Evolutionary conservation across 2,797 vertebrate species (phyloP), one percentile per base, ranked within the genome.

Genomic region (Sebastes goodei): DNA sequence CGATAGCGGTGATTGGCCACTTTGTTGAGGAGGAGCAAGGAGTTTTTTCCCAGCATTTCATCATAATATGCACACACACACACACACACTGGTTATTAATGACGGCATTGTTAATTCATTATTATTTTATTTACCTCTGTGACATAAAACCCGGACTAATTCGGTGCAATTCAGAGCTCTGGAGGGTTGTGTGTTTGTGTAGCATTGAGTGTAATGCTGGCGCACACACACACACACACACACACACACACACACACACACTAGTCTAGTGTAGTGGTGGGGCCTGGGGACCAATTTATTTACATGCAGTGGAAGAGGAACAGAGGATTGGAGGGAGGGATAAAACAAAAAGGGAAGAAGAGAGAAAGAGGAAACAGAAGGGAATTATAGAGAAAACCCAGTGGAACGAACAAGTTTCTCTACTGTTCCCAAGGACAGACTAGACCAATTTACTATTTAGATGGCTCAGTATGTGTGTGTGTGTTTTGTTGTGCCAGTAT

Each of bases 251-350:
- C 38, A 38, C 83, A 84, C 62, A 80, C 81, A 71, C 81, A 83
- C 70, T 46, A 46, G 42, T 46, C 14, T 46, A 64, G 62, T 71
- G 69, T 86, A 83, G 74, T 86, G 46, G 46, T 73, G 72, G 90
- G 83, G 84, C 87, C 90, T 84, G 61, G 93, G 93, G 93, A 95
- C 93, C 95, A 95, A 94, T 96, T 96, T 95, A 95, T 95, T 95
- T 94, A 94, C 94, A 94, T 94, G 90, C 92, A 85, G 89, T 89
- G 78, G 87, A 91, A 90, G 88, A 92, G 67, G 84, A 89, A 83
- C 53, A 79, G 89, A 78, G 76, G 74, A 80, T 67, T 82, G 80
- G 71, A 79, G 78, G 65, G 84, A 84, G 68, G 84, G 85, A 88
- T 91, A 64, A 88, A 92, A 87, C 77, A 87, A 85, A 92, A 86